Evolutionary conservation across 2,113 vertebrate genomes (phyloP), one percentile per base, ranked within the genome.

Genomic region (Pelecanus crispus): DNA sequence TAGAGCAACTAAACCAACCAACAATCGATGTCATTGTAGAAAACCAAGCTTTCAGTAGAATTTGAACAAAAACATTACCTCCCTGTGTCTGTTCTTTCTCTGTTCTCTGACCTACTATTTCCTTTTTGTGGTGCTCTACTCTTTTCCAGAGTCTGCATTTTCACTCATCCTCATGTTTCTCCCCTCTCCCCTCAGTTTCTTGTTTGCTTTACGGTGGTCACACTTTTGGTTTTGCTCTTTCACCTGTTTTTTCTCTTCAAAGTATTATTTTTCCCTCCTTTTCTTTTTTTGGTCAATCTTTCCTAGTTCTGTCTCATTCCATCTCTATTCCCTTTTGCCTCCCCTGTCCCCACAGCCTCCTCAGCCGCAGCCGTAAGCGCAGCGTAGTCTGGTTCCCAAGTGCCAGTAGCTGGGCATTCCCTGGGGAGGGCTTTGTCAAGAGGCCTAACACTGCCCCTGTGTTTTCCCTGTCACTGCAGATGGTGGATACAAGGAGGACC

Each of bases 311-410:
- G 6, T 25, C n/a, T 52, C 40, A 29, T 66, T 78, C 40, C 6
- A 6, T 40, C 31, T 63, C 32, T 79, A 4, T 42, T 53, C 12
- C 28, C 31, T 34, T 61, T 55, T 78, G 50, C 31, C 25, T 17
- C 4, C 15, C n/a, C 21, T 90, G 42, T 59, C 71, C 19, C 15
- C 15, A 10, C 14, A 42, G 24, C 2, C 21, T 15, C 29, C 11
- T 34, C 15, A 53, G 38, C 38, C 1, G 1, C 52, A 49, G 65
- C 65, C 14, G 2, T 31, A 70, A 50, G 34, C 1, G 1, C 28
- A 21, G 32, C 28, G 11, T 44, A 13, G 19, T 70, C 36, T 45
- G 36, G 6, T 58, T 68, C 38, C 17, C 26, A 38, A 38, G 22
- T 31, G 31, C 44, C 45, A 9, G 61, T 32, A 47, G 45, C 75